Evolutionary conservation across 2,797 vertebrate genomes (phyloP), one percentile per base, ranked within the genome.

Genomic region (Etheostoma nigrum): DNA sequence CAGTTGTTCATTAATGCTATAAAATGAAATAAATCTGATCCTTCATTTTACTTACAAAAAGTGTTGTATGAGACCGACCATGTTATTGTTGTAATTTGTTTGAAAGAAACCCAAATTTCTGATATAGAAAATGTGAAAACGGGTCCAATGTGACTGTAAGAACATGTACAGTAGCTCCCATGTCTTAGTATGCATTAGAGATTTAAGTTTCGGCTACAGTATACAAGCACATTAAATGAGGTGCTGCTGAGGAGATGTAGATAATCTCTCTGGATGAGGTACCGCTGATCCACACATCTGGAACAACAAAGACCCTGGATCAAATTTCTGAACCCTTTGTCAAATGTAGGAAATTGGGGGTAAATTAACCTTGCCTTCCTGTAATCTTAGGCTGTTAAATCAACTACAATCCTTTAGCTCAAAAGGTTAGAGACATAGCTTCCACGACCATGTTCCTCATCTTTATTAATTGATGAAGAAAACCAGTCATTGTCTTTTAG

Each of bases 201-300:
- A 69, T 70, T 72, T 55, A 51, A 64, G 68, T 65, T 81, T 65
- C 45, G 59, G 49, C 48, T 78, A 11, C 33, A 36, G 33, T 36
- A 10, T 30, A 52, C 27, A 59, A 79, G 67, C 33, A 40, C 62
- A 16, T 40, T 2, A 4, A 49, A 62, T 15, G 30, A 57, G 30
- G 21, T 4, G 57, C 18, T 14, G 67, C 47, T 65, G 36, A 48
- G 57, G 60, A 78, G 72, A 78, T 76, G 55, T 15, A 23, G 42
- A 77, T 88, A 76, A 86, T 74, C 81, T 84, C 47, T 40, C 2
- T 64, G 54, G 12, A 76, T 80, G 36, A 63, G 13, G 40, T 14
- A 19, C 13, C 21, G 77, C 47, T 76, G 27, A 86, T 72, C 82
- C 52, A 23, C 83, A 87, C 71, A 88, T 89, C 79, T 71, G 77